phyloP scores from a whole-genome alignment of 2,113 vertebrate species.

The Eulacestoma nigropectus region DNA sequence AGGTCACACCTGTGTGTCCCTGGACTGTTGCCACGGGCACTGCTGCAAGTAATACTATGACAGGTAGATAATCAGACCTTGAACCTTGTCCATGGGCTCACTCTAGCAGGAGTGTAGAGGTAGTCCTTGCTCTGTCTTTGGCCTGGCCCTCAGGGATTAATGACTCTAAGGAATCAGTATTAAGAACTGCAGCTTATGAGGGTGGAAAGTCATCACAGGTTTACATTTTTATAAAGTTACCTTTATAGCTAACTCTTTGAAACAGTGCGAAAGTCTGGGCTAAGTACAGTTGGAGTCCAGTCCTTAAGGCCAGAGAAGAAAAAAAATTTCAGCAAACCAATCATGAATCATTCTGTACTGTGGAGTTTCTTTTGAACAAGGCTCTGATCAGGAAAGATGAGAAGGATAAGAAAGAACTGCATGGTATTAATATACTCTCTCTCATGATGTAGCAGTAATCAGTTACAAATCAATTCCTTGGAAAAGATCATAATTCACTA shows the following conservation, averaged over 20 bases:
- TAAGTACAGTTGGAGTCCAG: background rate
- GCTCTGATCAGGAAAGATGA: background rate
- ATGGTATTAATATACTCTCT: background rate
- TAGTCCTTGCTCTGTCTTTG: background rate
- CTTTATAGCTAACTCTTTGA: background rate
- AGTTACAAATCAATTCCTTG: background rate
- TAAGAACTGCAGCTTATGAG: background rate
- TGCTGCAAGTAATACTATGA: background rate
- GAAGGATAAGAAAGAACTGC: background rate
- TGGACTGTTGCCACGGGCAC: background rate
- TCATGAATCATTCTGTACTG: background rate
- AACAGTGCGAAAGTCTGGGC: background rate
- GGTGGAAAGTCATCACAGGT: background rate
- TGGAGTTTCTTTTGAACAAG: background rate
- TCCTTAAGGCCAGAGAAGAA: background rate
- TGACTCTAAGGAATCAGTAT: background rate
- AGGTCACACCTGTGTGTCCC: background rate
- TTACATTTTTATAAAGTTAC: background rate
- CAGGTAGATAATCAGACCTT: background rate
- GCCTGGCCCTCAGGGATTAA: background rate
- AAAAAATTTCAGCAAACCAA: background rate
- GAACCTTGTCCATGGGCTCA: background rate
- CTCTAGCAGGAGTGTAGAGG: background rate
- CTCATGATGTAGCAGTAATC: background rate
- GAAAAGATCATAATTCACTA: background rate